Evolutionary conservation across 2,888 invertebrate genomes (phyloP).

Genomic region (Macaria liturata): DNA sequence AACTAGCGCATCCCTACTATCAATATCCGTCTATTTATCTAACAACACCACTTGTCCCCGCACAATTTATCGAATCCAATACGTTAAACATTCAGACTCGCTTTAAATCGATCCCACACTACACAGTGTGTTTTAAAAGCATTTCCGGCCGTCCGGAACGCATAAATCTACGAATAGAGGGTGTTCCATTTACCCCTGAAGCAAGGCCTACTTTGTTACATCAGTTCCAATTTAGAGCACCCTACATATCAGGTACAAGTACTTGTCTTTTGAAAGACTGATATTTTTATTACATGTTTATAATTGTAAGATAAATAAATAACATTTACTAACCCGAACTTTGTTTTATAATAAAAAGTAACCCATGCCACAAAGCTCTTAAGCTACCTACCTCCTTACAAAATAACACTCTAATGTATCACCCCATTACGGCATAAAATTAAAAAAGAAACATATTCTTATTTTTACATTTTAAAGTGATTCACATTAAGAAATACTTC

Average conservation of each 20-base stretch:
- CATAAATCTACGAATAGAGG: slow-evolving; percentile 28
- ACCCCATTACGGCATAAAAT: too few relatives aligned
- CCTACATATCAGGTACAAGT: slow-evolving; percentile 17
- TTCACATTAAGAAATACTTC: too few relatives aligned
- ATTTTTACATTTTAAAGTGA: too few relatives aligned
- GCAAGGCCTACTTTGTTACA: slow-evolving; percentile 29
- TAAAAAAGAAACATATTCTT: too few relatives aligned
- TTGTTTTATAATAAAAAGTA: too few relatives aligned
- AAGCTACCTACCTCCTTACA: too few relatives aligned
- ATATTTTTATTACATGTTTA: not conserved
- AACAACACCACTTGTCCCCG: not conserved
- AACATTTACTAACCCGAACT: too few relatives aligned
- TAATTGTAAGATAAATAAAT: too few relatives aligned
- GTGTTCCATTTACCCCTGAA: slow-evolving; percentile 24
- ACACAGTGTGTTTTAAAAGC: slow-evolving; percentile 29
- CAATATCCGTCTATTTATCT: not conserved
- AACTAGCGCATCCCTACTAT: too few relatives aligned
- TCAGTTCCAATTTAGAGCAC: slow-evolving; percentile 20
- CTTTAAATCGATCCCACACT: slow-evolving; percentile 19
- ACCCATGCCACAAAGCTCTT: too few relatives aligned
- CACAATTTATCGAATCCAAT: slow-evolving; percentile 10
- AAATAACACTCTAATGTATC: too few relatives aligned
- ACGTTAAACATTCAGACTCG: slow-evolving; percentile 10
- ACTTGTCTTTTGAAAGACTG: slow-evolving; percentile 9
- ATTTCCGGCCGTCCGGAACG: slow-evolving; percentile 23